These are phyloP conservation scores for Oncopodura yosiiana DNA, from an alignment of 1,140 invertebrate genomes.

Conservation along the genomic window DNA sequence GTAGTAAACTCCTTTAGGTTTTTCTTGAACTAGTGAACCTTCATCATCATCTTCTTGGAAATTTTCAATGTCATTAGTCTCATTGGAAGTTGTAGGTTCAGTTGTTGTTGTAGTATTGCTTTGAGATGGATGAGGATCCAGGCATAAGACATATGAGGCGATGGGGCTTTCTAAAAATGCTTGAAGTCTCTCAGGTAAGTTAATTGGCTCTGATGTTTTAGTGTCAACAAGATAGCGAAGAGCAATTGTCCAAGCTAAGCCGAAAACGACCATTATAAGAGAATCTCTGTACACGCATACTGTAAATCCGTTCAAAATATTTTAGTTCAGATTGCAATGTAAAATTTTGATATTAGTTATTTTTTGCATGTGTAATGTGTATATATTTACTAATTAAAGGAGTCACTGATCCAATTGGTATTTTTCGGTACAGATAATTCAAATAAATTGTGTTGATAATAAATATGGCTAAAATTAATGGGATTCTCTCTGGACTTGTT, in stretches of 20 bases:
- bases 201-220: conserved; percentile 10
- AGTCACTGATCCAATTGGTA: conserved; percentile 15
- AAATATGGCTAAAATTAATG: conserved; percentile 1
- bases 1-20: too few species aligned
- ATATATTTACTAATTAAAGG: not conserved
- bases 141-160: conserved; percentile 13
- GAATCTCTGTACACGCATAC: conserved; percentile 19
- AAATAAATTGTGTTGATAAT: conserved; percentile 12
- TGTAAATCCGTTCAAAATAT: conserved; percentile 1
- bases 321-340: not conserved
- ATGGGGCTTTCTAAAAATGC: conserved; percentile 4
- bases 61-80: too few species aligned
- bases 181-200: conserved; percentile 9
- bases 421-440: conserved; percentile 9
- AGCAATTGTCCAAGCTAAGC: conserved; percentile 14
- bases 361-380: not conserved
- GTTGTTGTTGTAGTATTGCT: too few species aligned
- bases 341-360: not conserved
- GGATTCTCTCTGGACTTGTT: conserved; percentile 1
- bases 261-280: conserved; percentile 9
- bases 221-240: conserved; percentile 10
- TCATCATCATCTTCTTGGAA: too few species aligned
- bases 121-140: conserved; percentile 10
- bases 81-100: too few species aligned
- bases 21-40: too few species aligned